Percentiles rank a stretch among this genome's conserved stretches.
phyloP scores from a whole-genome alignment of 2,113 vertebrate genomes.

The western clawed frog (Xenopus tropicalis) region DNA sequence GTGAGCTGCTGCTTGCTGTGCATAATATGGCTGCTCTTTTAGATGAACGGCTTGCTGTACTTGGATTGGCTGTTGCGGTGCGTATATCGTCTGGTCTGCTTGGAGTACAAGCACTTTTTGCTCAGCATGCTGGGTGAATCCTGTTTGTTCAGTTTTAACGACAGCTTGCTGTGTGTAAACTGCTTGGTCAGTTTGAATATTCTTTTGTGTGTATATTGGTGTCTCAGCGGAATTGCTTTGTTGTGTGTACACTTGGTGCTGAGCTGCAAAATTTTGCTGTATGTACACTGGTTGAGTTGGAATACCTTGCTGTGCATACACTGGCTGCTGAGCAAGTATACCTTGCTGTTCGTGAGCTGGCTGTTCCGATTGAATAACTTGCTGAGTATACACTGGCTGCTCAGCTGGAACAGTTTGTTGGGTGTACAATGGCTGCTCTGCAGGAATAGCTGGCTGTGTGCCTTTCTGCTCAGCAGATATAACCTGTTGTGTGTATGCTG shows the following conservation, averaged over 20 bases:
- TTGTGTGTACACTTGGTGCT: neutral
- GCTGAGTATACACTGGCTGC: neutral
- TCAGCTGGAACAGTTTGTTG: neutral
- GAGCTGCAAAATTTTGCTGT: neutral
- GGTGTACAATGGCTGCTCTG: neutral
- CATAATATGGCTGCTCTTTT: conserved; percentile 2
- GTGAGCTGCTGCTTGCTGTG: neutral
- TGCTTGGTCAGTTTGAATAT: neutral
- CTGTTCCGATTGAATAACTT: neutral
- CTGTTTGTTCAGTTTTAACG: neutral
- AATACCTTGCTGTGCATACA: neutral
- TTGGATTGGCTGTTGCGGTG: conserved; percentile 15
- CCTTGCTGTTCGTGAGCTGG: neutral
- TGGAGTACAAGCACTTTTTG: neutral
- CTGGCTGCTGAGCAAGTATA: neutral
- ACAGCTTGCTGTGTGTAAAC: neutral
- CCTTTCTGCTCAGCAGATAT: neutral
- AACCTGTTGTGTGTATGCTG: neutral
- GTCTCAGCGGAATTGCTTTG: conserved; percentile 14
- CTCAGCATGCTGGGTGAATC: neutral
- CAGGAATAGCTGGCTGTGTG: neutral
- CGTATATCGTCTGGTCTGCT: neutral
- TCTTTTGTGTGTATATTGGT: conserved; percentile 14
- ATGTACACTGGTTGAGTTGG: conserved; percentile 1
- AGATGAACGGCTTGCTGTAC: neutral